Conservation (phyloP, 2,113 vertebrate genomes). For the Planiliza haematocheilus region DNA sequence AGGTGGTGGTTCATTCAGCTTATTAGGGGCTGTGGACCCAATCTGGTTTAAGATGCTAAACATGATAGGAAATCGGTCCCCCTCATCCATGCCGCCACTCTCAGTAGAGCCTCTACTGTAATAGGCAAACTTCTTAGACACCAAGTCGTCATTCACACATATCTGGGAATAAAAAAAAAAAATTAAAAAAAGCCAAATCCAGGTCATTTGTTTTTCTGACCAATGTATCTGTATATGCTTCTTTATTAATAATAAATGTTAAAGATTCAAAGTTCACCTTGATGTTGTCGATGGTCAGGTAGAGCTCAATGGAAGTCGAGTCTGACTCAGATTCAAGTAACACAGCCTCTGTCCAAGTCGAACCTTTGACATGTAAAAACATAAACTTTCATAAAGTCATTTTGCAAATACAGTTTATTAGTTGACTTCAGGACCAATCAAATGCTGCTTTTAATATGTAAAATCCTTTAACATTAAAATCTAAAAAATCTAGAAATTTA, state of each 20-base stretch:
- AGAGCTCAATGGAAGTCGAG: slow-evolving; percentile 87
- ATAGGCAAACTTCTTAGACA: slow-evolving; percentile 89
- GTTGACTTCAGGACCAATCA: too few relatives aligned
- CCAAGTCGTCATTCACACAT: slow-evolving; percentile 93
- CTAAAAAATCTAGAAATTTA: too few relatives aligned
- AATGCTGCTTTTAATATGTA: not conserved
- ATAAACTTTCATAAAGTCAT: not conserved
- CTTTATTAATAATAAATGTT: not conserved
- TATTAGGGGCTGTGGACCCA: slow-evolving; percentile 26
- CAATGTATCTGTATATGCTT: not conserved
- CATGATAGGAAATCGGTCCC: slow-evolving; percentile 47
- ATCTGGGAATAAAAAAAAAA: slow-evolving; percentile 79
- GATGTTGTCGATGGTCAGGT: slow-evolving; percentile 83
- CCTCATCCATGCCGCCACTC: not conserved
- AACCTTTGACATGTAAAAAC: slow-evolving; percentile 72
- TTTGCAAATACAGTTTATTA: not conserved
- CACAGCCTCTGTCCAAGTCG: slow-evolving; percentile 84
- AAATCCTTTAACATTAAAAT: not conserved
- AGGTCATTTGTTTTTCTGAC: not conserved
- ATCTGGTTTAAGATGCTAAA: slow-evolving; percentile 61
- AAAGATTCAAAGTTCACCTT: slow-evolving; percentile 84
- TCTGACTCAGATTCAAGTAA: slow-evolving; percentile 81
- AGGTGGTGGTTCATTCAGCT: not conserved
- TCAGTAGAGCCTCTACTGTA: slow-evolving; percentile 61
- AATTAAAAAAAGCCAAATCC: not conserved